A percentile compares a stretch with the other conserved stretches of the same genome.
Conservation (phyloP, 2,888 invertebrate species). For the Drosophila mulleri region DNA sequence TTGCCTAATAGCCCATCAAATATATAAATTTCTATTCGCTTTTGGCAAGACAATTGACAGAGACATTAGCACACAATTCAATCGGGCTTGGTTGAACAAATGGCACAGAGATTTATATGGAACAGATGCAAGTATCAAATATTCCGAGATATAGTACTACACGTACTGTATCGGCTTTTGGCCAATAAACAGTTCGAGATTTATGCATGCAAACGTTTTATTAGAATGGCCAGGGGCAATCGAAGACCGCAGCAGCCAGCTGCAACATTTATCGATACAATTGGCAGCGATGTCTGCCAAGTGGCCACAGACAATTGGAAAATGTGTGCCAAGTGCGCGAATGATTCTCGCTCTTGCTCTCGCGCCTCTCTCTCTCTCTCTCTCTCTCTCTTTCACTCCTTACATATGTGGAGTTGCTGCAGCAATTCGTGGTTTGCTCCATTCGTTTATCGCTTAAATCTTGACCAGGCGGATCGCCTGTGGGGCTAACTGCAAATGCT, state of each 20-base stretch:
- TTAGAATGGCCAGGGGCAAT: conserved; percentile 28
- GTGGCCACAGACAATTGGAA: conserved; percentile 47
- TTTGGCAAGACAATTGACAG: conserved; percentile 31
- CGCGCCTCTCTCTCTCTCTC: not conserved
- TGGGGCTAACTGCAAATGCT: conserved; percentile 31
- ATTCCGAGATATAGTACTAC: conserved; percentile 23
- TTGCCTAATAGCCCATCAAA: not conserved
- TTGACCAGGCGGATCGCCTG: conserved; percentile 26
- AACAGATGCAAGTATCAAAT: conserved; percentile 30
- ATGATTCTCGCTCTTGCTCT: conserved; percentile 11
- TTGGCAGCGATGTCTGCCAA: conserved; percentile 56
- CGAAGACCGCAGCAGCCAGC: conserved; percentile 35
- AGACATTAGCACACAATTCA: conserved; percentile 48
- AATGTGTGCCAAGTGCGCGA: conserved; percentile 64
- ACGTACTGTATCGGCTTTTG: conserved; percentile 13
- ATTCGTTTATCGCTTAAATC: conserved; percentile 56
- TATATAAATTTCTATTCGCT: not conserved
- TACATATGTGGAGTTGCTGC: conserved; percentile 16
- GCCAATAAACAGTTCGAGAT: conserved; percentile 61
- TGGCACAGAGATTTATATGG: conserved; percentile 17
- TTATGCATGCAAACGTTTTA: conserved; percentile 64
- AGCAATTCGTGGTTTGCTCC: conserved; percentile 50
- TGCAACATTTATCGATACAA: conserved; percentile 66
- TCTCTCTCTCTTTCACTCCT: not conserved
- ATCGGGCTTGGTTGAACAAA: conserved; percentile 26